Conservation (phyloP, 1,140 invertebrate genomes). For the Pseudachorutes palmiensis region DNA sequence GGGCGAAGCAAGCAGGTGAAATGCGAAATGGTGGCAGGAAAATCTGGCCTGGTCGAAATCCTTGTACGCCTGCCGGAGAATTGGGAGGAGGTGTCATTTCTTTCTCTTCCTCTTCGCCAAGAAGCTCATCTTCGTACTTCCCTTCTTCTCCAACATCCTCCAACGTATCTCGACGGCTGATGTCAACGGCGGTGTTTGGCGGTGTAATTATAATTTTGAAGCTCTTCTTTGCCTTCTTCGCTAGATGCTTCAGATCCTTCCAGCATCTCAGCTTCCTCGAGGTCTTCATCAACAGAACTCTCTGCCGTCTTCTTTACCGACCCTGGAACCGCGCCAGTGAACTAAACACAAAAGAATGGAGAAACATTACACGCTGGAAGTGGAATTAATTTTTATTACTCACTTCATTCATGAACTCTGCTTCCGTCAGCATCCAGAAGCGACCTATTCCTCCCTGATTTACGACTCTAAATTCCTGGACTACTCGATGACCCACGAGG, state of each 20-base stretch:
- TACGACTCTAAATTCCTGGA: conserved; percentile 20
- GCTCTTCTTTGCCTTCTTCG: background rate
- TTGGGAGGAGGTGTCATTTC: background rate
- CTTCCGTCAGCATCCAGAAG: conserved; percentile 34
- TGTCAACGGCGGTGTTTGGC: background rate
- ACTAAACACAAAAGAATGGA: background rate
- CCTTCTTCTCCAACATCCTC: background rate
- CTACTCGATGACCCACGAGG: conserved; percentile 13
- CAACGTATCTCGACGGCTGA: background rate
- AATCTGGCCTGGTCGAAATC: background rate
- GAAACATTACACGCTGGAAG: background rate
- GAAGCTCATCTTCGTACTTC: background rate
- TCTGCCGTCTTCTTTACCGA: too few relatives aligned
- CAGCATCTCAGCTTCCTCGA: background rate
- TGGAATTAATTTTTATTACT: background rate
- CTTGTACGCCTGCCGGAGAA: background rate
- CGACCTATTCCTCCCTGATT: conserved; percentile 21
- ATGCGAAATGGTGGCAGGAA: conserved; percentile 16
- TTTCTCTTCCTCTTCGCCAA: background rate
- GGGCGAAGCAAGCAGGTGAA: conserved; percentile 20
- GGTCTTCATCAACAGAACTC: too few relatives aligned
- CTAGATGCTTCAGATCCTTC: background rate
- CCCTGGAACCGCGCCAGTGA: background rate
- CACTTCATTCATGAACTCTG: conserved; percentile 28
- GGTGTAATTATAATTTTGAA: background rate